These are phyloP conservation scores for Antheraea assamensis DNA, from an alignment of 2,888 invertebrate genomes.

Conservation along the genomic window DNA sequence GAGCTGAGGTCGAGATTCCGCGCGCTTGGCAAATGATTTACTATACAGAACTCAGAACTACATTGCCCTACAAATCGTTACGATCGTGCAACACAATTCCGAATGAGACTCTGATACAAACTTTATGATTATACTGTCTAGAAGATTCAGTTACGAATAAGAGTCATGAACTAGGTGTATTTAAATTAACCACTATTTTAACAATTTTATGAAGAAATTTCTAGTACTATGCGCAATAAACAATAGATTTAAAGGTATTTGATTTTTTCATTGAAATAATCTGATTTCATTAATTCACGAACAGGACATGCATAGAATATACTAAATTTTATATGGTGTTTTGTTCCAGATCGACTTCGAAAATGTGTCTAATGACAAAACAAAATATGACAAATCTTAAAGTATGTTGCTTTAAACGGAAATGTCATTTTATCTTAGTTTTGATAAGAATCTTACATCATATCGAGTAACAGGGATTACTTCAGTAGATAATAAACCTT, in stretches of 20 bases:
- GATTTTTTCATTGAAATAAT: no score
- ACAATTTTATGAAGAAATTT: not conserved
- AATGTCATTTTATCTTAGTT: conserved; percentile 2
- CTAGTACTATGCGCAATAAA: not conserved
- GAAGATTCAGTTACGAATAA: not conserved
- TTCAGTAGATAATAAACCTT: not conserved
- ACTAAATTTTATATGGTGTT: not conserved
- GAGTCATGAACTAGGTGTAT: not conserved
- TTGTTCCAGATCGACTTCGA: not conserved
- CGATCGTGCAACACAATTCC: not conserved
- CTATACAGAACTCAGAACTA: conserved; percentile 2
- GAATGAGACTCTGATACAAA: not conserved
- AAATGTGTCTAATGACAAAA: not conserved
- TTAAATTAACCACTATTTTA: not conserved
- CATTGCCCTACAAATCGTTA: conserved; percentile 7
- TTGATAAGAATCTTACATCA: conserved; percentile 7
- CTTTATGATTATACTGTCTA: not conserved
- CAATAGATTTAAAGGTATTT: no score
- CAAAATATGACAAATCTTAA: not conserved
- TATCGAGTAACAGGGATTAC: conserved; percentile 5
- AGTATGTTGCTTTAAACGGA: not conserved
- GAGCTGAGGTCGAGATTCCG: conserved; percentile 3
- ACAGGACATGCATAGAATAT: not conserved
- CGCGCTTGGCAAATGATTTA: conserved; percentile 8
- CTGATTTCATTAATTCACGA: no score